A percentile compares a stretch with the other conserved stretches of the same genome.
phyloP scores from a whole-genome alignment of 2,113 vertebrate species.

The Tinamus guttatus region DNA sequence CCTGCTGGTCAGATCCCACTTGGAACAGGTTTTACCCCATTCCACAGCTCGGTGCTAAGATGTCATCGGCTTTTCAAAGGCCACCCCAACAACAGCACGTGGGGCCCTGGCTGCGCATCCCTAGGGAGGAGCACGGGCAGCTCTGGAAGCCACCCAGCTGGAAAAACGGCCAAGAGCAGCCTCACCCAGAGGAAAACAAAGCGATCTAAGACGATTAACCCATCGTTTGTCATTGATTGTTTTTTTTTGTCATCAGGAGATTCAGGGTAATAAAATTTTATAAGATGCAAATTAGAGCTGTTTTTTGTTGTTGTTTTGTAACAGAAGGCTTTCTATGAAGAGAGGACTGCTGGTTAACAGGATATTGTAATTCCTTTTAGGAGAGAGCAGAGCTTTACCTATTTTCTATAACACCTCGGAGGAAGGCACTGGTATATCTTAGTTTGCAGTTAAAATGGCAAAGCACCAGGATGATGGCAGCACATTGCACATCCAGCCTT shows the following conservation, averaged over 20 bases:
- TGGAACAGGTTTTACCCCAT: background rate
- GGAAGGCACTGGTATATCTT: rapidly evolving
- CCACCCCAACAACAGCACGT: background rate
- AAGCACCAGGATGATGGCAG: background rate
- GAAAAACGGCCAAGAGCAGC: background rate
- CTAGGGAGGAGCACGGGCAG: background rate
- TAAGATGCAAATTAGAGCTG: background rate
- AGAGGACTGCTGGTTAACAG: background rate
- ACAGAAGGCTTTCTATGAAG: background rate
- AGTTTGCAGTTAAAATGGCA: background rate
- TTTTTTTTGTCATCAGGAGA: background rate
- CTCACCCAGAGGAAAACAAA: background rate
- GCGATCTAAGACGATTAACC: background rate
- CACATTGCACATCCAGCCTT: background rate
- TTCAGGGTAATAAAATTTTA: background rate
- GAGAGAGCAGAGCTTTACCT: background rate
- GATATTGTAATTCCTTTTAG: background rate
- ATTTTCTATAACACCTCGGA: background rate
- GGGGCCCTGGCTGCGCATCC: background rate
- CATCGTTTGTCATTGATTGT: too few relatives aligned
- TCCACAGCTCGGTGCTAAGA: background rate
- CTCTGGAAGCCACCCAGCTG: background rate
- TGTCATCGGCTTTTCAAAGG: background rate
- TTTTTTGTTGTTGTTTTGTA: background rate
- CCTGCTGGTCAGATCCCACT: background rate